Evolutionary conservation across 2,113 vertebrate species (phyloP).

Genomic region (Podiceps cristatus): DNA sequence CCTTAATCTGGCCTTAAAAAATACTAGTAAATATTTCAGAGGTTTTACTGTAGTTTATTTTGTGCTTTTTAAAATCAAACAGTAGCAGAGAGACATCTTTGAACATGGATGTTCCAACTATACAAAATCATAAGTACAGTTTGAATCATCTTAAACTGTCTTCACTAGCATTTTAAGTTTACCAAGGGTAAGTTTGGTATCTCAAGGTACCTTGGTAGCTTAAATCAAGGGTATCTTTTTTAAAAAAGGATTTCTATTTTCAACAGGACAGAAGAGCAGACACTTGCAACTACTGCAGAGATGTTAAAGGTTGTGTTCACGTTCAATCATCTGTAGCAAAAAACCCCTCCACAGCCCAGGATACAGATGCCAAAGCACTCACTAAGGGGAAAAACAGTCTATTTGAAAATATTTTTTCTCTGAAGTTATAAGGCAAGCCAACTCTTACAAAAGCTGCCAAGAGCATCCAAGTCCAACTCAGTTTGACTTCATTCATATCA

Average conservation of each 20-base stretch:
- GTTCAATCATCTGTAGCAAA: slow-evolving; percentile 6
- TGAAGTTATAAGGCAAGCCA: slow-evolving; percentile 15
- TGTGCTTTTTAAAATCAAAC: background rate
- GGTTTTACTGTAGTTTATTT: background rate
- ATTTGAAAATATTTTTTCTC: slow-evolving; percentile 20
- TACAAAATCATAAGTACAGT: background rate
- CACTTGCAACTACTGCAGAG: background rate
- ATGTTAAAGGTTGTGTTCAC: background rate
- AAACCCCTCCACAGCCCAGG: background rate
- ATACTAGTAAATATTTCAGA: rapidly evolving
- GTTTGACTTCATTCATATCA: background rate
- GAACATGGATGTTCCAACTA: background rate
- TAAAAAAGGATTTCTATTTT: background rate
- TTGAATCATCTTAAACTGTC: background rate
- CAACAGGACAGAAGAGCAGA: background rate
- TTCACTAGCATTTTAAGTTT: background rate
- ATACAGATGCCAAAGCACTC: slow-evolving; percentile 22
- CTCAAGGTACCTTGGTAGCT: background rate
- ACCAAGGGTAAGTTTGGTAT: background rate
- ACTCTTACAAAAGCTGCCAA: background rate
- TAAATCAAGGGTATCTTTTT: background rate
- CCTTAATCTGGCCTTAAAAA: background rate
- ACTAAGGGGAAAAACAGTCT: slow-evolving; percentile 6
- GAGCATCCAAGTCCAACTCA: background rate
- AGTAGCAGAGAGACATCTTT: background rate